A percentile compares a stretch with the other conserved stretches of the same genome.
Evolutionary conservation across 2,797 vertebrate species (phyloP).

Genomic region (Schizopygopsis malacanthus): DNA sequence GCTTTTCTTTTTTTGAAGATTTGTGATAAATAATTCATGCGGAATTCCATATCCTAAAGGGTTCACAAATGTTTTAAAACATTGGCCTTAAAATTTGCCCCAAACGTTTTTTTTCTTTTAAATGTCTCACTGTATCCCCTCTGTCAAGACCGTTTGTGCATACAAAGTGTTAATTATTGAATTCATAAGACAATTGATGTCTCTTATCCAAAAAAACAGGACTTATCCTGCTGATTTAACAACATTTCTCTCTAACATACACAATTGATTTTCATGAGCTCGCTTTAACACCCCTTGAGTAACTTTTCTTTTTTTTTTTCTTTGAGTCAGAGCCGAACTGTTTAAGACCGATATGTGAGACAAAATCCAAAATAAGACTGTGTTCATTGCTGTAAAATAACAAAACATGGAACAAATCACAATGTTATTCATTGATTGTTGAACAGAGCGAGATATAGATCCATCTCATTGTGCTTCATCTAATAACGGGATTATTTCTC

Average conservation of each 20-base stretch:
- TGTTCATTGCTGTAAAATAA: background rate
- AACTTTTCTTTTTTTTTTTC: conserved; percentile 32
- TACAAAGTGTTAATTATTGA: conserved; percentile 43
- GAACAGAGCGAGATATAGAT: background rate
- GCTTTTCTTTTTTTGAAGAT: no score
- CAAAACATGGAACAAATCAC: background rate
- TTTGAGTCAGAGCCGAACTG: conserved; percentile 32
- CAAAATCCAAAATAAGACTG: background rate
- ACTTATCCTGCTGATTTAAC: conserved; percentile 46
- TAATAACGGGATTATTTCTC: conserved; percentile 14
- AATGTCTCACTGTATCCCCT: background rate
- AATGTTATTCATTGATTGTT: background rate
- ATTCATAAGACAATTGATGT: conserved; percentile 22
- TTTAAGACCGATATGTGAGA: conserved; percentile 13
- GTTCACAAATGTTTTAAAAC: background rate
- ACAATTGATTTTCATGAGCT: conserved; percentile 51
- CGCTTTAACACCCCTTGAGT: conserved; percentile 43
- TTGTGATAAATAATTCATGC: background rate
- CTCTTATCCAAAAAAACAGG: conserved; percentile 40
- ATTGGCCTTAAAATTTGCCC: background rate
- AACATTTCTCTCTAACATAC: conserved; percentile 43
- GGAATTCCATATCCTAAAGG: background rate
- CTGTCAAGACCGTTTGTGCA: conserved; percentile 16
- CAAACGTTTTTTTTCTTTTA: background rate
- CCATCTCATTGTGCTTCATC: background rate